Conservation (phyloP, 2,888 invertebrate species). For the Pandemis cinnamomeana region DNA sequence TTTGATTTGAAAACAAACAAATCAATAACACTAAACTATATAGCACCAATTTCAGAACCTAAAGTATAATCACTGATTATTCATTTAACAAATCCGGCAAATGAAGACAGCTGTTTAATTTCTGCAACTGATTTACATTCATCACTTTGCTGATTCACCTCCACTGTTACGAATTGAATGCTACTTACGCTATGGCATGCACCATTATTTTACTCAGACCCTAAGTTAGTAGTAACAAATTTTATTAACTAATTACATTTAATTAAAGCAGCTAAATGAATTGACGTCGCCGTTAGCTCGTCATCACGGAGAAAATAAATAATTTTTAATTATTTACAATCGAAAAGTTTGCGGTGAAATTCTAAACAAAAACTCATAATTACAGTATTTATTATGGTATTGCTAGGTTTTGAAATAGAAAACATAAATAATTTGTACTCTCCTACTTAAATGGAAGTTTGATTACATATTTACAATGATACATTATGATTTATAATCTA, state of each 20-base stretch:
- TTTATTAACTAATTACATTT: constrained; percentile 42
- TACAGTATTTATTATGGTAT: constrained; percentile 25
- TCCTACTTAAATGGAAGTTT: constrained; percentile 78
- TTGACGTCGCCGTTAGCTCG: constrained; percentile 38
- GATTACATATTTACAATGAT: constrained; percentile 71
- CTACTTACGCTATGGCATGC: constrained; percentile 80
- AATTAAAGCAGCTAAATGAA: constrained; percentile 46
- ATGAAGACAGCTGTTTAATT: constrained; percentile 48
- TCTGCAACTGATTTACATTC: constrained; percentile 42
- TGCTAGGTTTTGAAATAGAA: constrained; percentile 60
- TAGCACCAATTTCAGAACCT: constrained; percentile 73
- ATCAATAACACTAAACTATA: constrained; percentile 62
- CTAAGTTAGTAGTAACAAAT: constrained; percentile 64
- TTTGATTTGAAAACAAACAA: constrained; percentile 45
- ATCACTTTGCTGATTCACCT: constrained; percentile 46
- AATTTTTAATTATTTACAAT: constrained; percentile 34
- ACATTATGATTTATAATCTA: constrained; percentile 55
- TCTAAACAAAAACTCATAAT: constrained; percentile 6
- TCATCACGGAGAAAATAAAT: constrained; percentile 40
- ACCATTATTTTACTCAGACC: constrained; percentile 74
- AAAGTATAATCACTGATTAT: constrained; percentile 45
- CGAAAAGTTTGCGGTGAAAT: constrained; percentile 24
- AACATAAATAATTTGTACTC: constrained; percentile 81
- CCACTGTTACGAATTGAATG: constrained; percentile 55
- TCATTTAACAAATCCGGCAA: constrained; percentile 40